Evolutionary conservation across 64 coral and sea anemone genomes (phyloP).

Genomic region (Hydrozoanthus tunicans): DNA sequence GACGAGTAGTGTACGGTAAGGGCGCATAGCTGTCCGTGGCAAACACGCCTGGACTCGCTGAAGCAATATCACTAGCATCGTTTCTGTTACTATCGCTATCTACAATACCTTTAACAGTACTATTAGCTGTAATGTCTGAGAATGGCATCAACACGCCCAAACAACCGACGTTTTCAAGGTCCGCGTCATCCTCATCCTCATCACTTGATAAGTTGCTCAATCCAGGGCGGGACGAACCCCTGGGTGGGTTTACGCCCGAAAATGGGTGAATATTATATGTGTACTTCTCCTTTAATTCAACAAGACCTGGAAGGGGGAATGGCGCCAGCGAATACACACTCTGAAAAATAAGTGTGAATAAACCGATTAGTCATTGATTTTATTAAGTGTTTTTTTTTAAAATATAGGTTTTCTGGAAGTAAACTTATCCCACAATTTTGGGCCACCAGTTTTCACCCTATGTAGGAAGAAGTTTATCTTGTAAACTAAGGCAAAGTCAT

Average conservation of each 20-base stretch:
- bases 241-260: conserved; percentile 41
- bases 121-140: conserved; percentile 74
- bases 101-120: conserved; percentile 31
- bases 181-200: conserved; percentile 89
- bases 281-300: conserved; percentile 94
- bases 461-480: no score
- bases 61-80: conserved; percentile 73
- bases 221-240: conserved; percentile 52
- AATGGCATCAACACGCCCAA: conserved; percentile 89
- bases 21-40: conserved; percentile 81
- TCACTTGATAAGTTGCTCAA: conserved; percentile 83
- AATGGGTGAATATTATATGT: conserved; percentile 98
- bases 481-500: no score
- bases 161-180: conserved; percentile 84
- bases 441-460: no score
- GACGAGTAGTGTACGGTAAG: conserved; percentile 72
- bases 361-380: not conserved
- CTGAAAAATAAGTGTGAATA: conserved; percentile 39
- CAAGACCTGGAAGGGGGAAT: conserved; percentile 91
- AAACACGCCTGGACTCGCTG: conserved; percentile 87
- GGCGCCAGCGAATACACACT: conserved; percentile 90
- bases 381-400: not conserved
- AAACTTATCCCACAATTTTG: no score
- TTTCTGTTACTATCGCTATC: conserved; percentile 56
- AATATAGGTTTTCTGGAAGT: no score